Base-by-base conservation (phyloP, 2,888 invertebrate genomes). In the Baccha elongata region DNA sequence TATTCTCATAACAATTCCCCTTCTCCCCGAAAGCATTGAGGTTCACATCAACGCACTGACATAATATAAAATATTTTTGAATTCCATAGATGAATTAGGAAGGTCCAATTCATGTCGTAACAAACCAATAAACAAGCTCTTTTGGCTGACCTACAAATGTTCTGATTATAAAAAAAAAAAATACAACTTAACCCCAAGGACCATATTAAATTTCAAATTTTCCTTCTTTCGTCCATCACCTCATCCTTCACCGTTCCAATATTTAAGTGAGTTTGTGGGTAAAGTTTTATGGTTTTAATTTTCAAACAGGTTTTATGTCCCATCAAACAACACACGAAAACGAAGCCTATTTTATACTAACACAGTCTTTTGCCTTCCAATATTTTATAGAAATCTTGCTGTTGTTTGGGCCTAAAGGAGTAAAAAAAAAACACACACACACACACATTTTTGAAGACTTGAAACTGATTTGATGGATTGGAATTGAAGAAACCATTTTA, bases 221-320 rank as follows among this genome's bases (percentile, higher is more conserved):
- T n/a, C 42, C n/a, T n/a, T n/a, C 13, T 21, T 15, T 42, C 42
- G 40, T 42, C 17, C 44, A 11, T 40, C 35, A 8, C 6, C 19
- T n/a, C 8, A 58, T 23, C 26, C 44, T 44, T 17, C 44, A 44
- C 26, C 44, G 26, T 29, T 29, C 17, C 29, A 60, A 60, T 46
- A 42, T 60, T 46, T 42, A 35, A 29, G 23, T 21, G 53, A 40
- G 29, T 53, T 32, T 62, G 48, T 52, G 72, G 78, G 58, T 11
- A 73, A 67, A 64, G 60, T 83, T 78, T 83, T 83, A 83, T 83
- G 78, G 68, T 83, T 78, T 83, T 78, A 83, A 83, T 83, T 83
- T 83, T 83, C 78, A 83, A n/a, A 78, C 83, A 73, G 78, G 68
- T 80, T 80, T 83, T 72, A 68, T 68, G 72, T 72, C 40, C 46